Percentiles rank a stretch among this genome's conserved stretches.
These are phyloP conservation scores for Gambusia yucatana DNA, from an alignment of 2,797 vertebrate genomes.

Conservation along the genomic window DNA sequence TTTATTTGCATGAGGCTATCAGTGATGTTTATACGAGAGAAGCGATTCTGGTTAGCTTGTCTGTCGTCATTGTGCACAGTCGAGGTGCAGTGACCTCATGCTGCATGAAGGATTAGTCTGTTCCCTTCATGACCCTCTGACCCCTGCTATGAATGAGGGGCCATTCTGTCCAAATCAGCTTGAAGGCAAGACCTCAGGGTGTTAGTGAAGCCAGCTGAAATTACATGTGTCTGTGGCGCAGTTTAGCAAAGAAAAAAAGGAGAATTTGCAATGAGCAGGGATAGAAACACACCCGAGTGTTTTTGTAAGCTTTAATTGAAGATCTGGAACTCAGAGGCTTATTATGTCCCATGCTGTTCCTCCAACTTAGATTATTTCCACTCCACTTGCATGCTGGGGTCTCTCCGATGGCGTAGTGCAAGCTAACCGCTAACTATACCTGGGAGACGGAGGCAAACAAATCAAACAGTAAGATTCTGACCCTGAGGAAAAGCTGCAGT, in stretches of 20 bases:
- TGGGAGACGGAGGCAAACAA: slow-evolving; percentile 72
- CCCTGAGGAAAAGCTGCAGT: slow-evolving; percentile 74
- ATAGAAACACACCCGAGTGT: slow-evolving; percentile 5
- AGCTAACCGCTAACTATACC: slow-evolving; percentile 72
- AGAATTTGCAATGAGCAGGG: slow-evolving; percentile 9
- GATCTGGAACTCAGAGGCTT: slow-evolving; percentile 32
- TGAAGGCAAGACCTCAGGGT: slow-evolving; percentile 62
- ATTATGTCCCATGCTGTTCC: slow-evolving; percentile 40
- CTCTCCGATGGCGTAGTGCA: slow-evolving; percentile 50
- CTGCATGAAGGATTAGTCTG: slow-evolving; percentile 58
- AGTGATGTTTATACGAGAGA: slow-evolving; percentile 14
- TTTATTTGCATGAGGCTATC: not conserved
- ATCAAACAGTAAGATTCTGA: slow-evolving; percentile 58
- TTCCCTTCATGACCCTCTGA: slow-evolving; percentile 63
- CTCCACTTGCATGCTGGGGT: slow-evolving; percentile 67
- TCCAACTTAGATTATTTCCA: slow-evolving; percentile 41
- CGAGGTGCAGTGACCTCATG: slow-evolving; percentile 47
- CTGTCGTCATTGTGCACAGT: slow-evolving; percentile 46
- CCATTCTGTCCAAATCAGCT: slow-evolving; percentile 60
- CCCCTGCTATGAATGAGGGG: slow-evolving; percentile 62
- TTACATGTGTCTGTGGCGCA: slow-evolving; percentile 48
- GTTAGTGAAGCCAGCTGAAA: slow-evolving; percentile 63
- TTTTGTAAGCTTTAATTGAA: slow-evolving; percentile 16
- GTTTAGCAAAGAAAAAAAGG: slow-evolving; percentile 25
- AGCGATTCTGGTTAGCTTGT: slow-evolving; percentile 28